These are phyloP conservation scores for Patella vulgata DNA, from an alignment of 1,140 invertebrate genomes.

Conservation along the genomic window DNA sequence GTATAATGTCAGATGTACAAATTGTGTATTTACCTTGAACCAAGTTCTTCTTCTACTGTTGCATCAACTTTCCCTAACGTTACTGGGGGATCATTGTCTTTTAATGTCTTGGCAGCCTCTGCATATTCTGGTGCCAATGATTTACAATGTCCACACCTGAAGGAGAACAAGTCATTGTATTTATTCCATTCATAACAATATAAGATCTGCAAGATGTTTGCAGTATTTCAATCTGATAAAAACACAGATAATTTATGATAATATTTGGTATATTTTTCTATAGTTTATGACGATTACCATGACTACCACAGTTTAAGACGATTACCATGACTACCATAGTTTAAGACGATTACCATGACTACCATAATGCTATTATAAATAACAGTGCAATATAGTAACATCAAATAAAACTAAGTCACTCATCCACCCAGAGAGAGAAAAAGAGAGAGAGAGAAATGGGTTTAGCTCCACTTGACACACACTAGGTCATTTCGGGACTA, in stretches of 20 bases:
- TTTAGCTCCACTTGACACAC: too few species aligned
- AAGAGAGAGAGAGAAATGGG: too few species aligned
- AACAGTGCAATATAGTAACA: too few species aligned
- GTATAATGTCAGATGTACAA: too few species aligned
- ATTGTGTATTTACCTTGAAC: constrained; percentile 63
- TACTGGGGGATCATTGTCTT: constrained; percentile 72
- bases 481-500: too few species aligned
- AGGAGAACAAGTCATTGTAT: constrained; percentile 8
- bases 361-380: too few species aligned
- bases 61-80: constrained; percentile 70
- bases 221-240: background rate
- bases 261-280: background rate
- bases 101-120: constrained; percentile 87
- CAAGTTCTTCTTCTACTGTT: constrained; percentile 67
- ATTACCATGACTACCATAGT: background rate
- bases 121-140: constrained; percentile 96
- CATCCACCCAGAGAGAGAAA: too few species aligned
- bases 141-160: constrained; percentile 93
- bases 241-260: background rate
- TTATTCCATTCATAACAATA: background rate
- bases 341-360: background rate
- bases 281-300: background rate
- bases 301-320: background rate
- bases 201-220: background rate
- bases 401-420: too few species aligned